A percentile compares a stretch with the other conserved stretches of the same genome.
phyloP scores from a whole-genome alignment of 2,888 invertebrate genomes.

The Phasia obesa region DNA sequence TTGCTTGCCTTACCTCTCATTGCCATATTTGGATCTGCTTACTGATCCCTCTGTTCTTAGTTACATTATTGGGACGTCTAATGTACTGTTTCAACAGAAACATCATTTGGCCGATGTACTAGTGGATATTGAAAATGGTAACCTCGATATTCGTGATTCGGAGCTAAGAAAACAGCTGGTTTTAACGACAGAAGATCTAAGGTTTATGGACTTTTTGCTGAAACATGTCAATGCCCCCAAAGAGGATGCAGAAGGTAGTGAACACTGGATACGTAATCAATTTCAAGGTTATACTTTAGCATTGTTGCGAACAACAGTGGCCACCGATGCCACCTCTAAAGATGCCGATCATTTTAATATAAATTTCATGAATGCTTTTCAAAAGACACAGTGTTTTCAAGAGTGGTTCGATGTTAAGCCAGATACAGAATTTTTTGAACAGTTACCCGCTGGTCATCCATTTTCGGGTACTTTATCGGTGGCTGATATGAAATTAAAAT shows the following conservation, averaged over 20 bases:
- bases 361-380: slow-evolving; percentile 92
- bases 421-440: slow-evolving; percentile 87
- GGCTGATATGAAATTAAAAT: slow-evolving; percentile 94
- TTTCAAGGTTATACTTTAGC: slow-evolving; percentile 94
- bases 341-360: slow-evolving; percentile 95
- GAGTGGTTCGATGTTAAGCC: slow-evolving; percentile 89
- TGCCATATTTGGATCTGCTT: slow-evolving; percentile 96
- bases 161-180: slow-evolving; percentile 92
- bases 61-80: slow-evolving; percentile 97
- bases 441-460: slow-evolving; percentile 92
- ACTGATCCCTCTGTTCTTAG: slow-evolving; percentile 93
- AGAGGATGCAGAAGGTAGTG: slow-evolving; percentile 94
- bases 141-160: slow-evolving; percentile 91
- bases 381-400: slow-evolving; percentile 93
- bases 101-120: slow-evolving; percentile 95
- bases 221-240: slow-evolving; percentile 87
- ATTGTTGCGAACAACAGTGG: slow-evolving; percentile 87
- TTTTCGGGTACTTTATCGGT: slow-evolving; percentile 97
- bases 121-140: slow-evolving; percentile 93
- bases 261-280: slow-evolving; percentile 97
- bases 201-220: slow-evolving; percentile 97
- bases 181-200: slow-evolving; percentile 95
- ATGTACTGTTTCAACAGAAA: slow-evolving; percentile 98
- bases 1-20: slow-evolving; percentile 96
- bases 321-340: slow-evolving; percentile 86